Evolutionary conservation across 2,888 invertebrate species (phyloP).

Genomic region (Xanthia togata): DNA sequence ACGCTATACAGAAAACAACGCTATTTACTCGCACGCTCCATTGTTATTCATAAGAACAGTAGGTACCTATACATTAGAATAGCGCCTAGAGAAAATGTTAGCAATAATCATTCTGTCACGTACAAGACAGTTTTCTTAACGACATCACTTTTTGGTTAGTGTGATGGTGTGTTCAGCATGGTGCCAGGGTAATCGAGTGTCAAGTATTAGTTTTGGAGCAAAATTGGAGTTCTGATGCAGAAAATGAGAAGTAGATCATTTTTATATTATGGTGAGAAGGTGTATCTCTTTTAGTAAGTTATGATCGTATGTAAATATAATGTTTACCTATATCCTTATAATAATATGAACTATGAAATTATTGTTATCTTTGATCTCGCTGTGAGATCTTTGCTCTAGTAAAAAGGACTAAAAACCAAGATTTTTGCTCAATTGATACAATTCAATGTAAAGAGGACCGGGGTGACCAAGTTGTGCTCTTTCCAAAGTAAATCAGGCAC

Average conservation of each 20-base stretch:
- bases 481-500: not conserved
- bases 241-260: no score
- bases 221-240: not conserved
- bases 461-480: not conserved
- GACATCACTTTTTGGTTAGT: not conserved
- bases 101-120: not conserved
- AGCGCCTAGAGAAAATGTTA: not conserved
- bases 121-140: not conserved
- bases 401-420: not conserved
- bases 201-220: no score
- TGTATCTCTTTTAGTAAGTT: not conserved
- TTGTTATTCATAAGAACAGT: not conserved
- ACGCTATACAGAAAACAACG: not conserved
- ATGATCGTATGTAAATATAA: not conserved
- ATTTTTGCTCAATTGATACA: no score
- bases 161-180: not conserved
- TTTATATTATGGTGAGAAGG: not conserved
- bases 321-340: no score
- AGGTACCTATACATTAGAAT: not conserved
- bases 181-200: not conserved
- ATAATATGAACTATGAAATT: not conserved
- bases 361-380: conserved; percentile 3
- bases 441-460: no score
- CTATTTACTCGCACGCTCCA: not conserved
- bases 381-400: not conserved